phyloP scores from a whole-genome alignment of 2,888 invertebrate genomes.

The Diplazon laetatorius region DNA sequence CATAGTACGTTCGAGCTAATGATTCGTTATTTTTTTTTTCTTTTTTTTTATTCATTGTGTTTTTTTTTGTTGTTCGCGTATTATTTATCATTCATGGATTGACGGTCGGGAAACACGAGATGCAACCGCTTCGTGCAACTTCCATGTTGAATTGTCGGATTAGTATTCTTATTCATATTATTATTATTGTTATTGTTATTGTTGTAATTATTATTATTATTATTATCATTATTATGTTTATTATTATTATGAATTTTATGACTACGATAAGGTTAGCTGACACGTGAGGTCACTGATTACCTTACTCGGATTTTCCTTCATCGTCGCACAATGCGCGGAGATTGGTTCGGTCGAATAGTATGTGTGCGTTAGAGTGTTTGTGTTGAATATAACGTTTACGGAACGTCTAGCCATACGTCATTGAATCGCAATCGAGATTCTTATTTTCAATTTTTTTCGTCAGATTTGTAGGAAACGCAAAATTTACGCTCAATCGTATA shows the following conservation, averaged over 20 bases:
- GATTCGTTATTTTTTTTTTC: constrained; percentile 20
- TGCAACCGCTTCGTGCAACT: not conserved
- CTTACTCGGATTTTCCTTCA: constrained; percentile 54
- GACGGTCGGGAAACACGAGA: constrained; percentile 16
- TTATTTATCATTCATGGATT: constrained; percentile 42
- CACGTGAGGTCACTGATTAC: constrained; percentile 44
- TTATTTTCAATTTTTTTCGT: not conserved
- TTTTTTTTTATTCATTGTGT: not conserved
- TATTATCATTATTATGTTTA: not conserved
- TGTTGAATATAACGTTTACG: no score
- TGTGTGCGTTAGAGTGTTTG: constrained; percentile 24
- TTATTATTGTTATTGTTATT: constrained; percentile 21
- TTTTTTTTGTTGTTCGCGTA: no score
- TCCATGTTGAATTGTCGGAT: not conserved
- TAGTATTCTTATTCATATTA: constrained; percentile 9
- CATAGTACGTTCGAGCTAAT: constrained; percentile 12
- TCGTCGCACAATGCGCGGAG: constrained; percentile 37
- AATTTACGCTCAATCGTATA: constrained; percentile 1
- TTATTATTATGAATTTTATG: no score
- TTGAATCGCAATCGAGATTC: constrained; percentile 30
- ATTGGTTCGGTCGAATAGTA: constrained; percentile 26
- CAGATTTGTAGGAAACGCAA: not conserved
- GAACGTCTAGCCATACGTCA: constrained; percentile 17
- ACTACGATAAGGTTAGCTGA: constrained; percentile 32
- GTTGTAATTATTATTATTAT: not conserved